Evolutionary conservation across 2,888 invertebrate genomes (phyloP).

Genomic region (Synergus gifuensis): DNA sequence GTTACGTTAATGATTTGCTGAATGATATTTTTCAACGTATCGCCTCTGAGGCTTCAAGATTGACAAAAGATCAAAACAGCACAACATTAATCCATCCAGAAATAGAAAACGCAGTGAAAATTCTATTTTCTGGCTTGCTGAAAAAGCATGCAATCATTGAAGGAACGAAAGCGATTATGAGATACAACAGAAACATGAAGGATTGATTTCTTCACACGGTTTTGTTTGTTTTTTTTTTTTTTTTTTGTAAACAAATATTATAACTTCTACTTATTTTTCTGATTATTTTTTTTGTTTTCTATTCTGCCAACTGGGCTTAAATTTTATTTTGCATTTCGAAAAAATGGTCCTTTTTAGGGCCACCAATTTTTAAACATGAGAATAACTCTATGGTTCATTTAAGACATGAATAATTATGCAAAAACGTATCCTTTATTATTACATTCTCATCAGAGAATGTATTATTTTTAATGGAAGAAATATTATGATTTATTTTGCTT

Average conservation of each 20-base stretch:
- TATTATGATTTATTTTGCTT: no score
- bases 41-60: background rate
- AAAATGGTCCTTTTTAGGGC: background rate
- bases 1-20: background rate
- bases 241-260: no score
- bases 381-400: background rate
- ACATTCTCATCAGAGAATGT: no score
- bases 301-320: no score
- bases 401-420: background rate
- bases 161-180: background rate
- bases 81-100: background rate
- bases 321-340: background rate
- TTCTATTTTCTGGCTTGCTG: background rate
- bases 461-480: no score
- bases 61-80: background rate
- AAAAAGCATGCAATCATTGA: background rate
- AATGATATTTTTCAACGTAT: background rate
- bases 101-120: background rate
- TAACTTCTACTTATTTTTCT: no score
- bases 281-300: no score
- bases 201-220: background rate
- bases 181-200: background rate
- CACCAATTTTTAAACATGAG: background rate
- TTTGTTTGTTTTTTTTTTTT: no score
- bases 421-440: no score